Evolutionary conservation across 2,113 vertebrate species (phyloP).

Genomic region (Brachypodius melanocephalos): DNA sequence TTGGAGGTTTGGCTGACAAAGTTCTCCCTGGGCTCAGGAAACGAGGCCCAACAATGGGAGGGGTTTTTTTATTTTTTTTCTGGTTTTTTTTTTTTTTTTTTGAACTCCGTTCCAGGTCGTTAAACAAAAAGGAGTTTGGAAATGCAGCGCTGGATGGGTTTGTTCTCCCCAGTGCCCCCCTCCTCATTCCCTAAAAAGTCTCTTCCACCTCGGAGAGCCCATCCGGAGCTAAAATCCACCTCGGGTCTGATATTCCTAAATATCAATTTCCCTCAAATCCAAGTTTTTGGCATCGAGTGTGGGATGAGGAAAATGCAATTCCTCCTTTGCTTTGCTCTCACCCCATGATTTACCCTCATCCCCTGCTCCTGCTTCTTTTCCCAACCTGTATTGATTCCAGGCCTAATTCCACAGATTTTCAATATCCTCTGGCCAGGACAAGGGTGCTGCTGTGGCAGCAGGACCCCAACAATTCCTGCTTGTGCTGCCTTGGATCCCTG

Average conservation of each 20-base stretch:
- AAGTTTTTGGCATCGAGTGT: accelerated
- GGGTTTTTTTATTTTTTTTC: background rate
- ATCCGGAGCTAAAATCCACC: background rate
- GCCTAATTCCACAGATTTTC: background rate
- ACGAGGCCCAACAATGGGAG: background rate
- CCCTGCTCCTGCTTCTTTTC: background rate
- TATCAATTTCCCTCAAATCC: background rate
- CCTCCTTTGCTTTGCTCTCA: background rate
- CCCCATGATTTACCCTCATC: background rate
- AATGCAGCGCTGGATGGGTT: accelerated
- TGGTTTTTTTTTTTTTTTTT: background rate
- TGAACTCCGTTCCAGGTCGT: background rate
- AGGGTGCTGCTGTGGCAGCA: background rate
- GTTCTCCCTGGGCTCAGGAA: background rate
- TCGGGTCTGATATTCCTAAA: accelerated
- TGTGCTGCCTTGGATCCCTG: background rate
- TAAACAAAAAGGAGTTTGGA: background rate
- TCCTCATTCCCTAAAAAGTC: background rate
- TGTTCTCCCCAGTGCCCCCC: background rate
- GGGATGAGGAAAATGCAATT: background rate
- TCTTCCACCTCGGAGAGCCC: background rate
- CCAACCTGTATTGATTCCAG: background rate
- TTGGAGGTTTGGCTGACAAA: background rate
- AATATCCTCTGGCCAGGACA: background rate
- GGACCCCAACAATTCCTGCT: background rate